Evolutionary conservation across 2,888 invertebrate species (phyloP).

Genomic region (Drosophila merina): DNA sequence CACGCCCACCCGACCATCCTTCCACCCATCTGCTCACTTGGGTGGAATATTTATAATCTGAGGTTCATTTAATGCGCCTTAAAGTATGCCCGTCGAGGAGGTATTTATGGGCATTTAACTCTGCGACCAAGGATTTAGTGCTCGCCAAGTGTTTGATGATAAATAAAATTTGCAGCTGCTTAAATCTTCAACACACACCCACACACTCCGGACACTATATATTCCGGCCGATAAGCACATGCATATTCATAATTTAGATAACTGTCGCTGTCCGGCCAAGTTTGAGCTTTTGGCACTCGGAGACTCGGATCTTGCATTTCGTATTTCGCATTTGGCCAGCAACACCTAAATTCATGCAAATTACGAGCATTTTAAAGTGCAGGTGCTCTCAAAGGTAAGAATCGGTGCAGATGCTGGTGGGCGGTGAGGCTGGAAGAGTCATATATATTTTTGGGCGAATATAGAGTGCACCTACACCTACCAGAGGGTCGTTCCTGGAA

Average conservation of each 20-base stretch:
- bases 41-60: conserved; percentile 20
- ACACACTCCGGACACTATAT: background rate
- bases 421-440: too few relatives aligned
- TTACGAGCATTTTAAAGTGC: conserved; percentile 71
- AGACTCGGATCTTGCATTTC: conserved; percentile 1
- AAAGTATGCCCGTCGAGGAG: conserved; percentile 18
- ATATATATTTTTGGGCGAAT: background rate
- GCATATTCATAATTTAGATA: conserved; percentile 79
- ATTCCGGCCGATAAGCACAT: conserved; percentile 69
- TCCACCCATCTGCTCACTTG: background rate
- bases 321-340: conserved; percentile 19
- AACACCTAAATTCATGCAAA: conserved; percentile 71
- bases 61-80: conserved; percentile 35
- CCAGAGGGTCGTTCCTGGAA: conserved; percentile 9
- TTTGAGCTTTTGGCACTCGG: conserved; percentile 50
- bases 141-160: conserved; percentile 47
- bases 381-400: conserved; percentile 40
- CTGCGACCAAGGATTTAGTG: conserved; percentile 18
- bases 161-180: conserved; percentile 67
- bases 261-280: conserved; percentile 53
- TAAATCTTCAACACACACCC: conserved; percentile 56
- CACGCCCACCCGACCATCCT: background rate
- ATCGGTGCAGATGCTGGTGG: background rate
- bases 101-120: conserved; percentile 36
- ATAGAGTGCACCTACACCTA: conserved; percentile 2